Base-by-base conservation (phyloP, 2,797 vertebrate genomes). In the Tokudaia tokunoshimensis region DNA sequence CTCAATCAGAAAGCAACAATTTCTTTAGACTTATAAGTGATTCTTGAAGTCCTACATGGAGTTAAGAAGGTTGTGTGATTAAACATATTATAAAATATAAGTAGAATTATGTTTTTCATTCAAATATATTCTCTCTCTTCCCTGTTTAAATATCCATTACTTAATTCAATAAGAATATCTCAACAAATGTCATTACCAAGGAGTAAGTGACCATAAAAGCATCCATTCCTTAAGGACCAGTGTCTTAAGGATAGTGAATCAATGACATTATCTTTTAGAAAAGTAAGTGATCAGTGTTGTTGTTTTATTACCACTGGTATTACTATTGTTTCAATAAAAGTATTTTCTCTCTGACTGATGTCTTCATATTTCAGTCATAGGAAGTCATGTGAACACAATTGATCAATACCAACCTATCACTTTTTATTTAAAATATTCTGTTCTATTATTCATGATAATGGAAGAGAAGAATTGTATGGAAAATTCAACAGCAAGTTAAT, bases 121-220 rank as follows among this genome's bases (percentile, higher is more conserved):
- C 80, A 91, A 95, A 82, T 84, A 63, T 24, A 14, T 70, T 76
- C 92, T 12, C 2, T 86, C 22, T 96, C 50, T 89, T 63, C 3
- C 4, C 22, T 94, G 2, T 61, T 74, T 92, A 96, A 96, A 81
- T 88, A 81, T 84, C 55, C 34, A 87, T 78, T 84, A 12, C 26
- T 93, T 81, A 95, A 90, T 95, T 94, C 52, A 93, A n/a, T 81
- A 93, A 93, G 13, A 86, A 34, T 89, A 31, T 84, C 11, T 80
- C 44, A 94, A 10, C 6, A 59, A 95, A 8, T 94, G 15, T 14
- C 75, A 91, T 65, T 91, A 83, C 24, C 4, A 88, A 92, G 41
- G 6, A 24, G 2, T n/a, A 80, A 89, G 82, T 88, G 59, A 61
- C 6, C 75, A 80, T 57, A 70, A 75, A 84, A 75, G 11, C 20